A percentile compares a stretch with the other conserved stretches of the same genome.
These are phyloP conservation scores for Anolis sagrei DNA, from an alignment of 2,113 vertebrate species.

Conservation along the genomic window DNA sequence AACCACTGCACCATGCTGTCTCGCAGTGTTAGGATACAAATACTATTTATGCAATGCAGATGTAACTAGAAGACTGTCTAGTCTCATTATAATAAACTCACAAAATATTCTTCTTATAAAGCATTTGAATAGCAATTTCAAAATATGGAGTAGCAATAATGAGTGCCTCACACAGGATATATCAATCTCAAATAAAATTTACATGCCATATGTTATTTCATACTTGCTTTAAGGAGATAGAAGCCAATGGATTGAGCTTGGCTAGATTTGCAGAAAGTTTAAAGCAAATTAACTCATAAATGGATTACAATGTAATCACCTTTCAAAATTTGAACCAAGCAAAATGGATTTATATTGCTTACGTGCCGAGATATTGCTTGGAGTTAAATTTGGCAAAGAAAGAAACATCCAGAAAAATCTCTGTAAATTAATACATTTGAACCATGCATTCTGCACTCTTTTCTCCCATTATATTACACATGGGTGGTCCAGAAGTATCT, in stretches of 20 bases:
- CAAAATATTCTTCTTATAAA: constrained; percentile 2
- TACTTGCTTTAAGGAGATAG: constrained; percentile 43
- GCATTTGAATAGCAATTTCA: constrained; percentile 50
- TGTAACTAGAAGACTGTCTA: too few species aligned
- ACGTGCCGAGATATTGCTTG: too few species aligned
- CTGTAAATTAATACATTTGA: constrained; percentile 31
- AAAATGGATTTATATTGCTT: constrained; percentile 3
- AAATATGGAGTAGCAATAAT: constrained; percentile 45
- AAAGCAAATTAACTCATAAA: constrained; percentile 39
- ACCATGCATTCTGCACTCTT: neutral
- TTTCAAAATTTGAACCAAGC: constrained; percentile 45
- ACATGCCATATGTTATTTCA: constrained; percentile 50
- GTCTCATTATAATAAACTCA: too few species aligned
- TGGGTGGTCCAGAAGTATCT: constrained; percentile 17
- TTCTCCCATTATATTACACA: neutral
- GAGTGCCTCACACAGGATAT: constrained; percentile 39
- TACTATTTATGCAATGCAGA: too few species aligned
- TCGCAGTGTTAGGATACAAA: too few species aligned
- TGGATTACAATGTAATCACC: constrained; percentile 49
- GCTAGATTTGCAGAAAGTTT: constrained; percentile 52
- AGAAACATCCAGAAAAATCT: constrained; percentile 20
- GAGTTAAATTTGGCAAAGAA: constrained; percentile 11
- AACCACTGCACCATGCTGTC: too few species aligned
- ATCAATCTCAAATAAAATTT: constrained; percentile 49
- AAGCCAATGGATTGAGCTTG: constrained; percentile 45